Percentiles rank a stretch among this genome's conserved stretches.
These are phyloP conservation scores for Boleophthalmus pectinirostris DNA, from an alignment of 2,113 vertebrate genomes.

Conservation along the genomic window DNA sequence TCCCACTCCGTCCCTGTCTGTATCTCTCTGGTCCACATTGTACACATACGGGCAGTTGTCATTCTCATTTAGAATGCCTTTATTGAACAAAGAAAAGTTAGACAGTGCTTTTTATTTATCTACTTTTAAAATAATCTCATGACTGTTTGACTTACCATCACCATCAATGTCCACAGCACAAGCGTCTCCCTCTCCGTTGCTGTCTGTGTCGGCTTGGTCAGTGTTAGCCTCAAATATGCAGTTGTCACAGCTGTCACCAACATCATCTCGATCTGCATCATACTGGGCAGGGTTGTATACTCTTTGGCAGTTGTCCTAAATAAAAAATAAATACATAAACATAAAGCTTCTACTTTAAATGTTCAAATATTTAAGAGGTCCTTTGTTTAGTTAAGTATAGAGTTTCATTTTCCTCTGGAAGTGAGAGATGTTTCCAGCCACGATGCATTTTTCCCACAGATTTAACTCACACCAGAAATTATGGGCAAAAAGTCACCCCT, in stretches of 20 bases:
- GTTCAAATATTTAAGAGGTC: constrained; percentile 19
- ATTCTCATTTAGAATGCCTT: constrained; percentile 92
- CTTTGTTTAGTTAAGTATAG: constrained; percentile 8
- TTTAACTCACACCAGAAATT: constrained; percentile 64
- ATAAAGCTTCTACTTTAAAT: constrained; percentile 2
- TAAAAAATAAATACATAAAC: constrained; percentile 17
- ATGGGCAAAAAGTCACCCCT: constrained; percentile 44
- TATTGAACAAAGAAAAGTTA: constrained; percentile 26
- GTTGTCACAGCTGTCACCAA: constrained; percentile 96
- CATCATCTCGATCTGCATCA: constrained; percentile 92
- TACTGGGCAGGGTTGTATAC: constrained; percentile 95
- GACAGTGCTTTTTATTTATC: neutral
- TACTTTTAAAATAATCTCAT: neutral
- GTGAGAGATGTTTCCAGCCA: constrained; percentile 54
- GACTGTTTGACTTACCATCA: constrained; percentile 82
- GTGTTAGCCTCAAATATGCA: constrained; percentile 94
- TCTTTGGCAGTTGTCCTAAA: constrained; percentile 94
- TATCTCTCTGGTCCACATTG: constrained; percentile 95
- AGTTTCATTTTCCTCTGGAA: constrained; percentile 24
- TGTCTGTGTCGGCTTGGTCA: constrained; percentile 94
- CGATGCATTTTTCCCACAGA: constrained; percentile 51
- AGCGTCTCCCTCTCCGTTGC: constrained; percentile 95
- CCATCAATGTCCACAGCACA: constrained; percentile 96
- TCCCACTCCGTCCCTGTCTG: constrained; percentile 92
- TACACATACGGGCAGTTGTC: constrained; percentile 98